These are phyloP conservation scores for Micromesistius poutassou DNA, from an alignment of 2,797 vertebrate genomes.

Conservation along the genomic window DNA sequence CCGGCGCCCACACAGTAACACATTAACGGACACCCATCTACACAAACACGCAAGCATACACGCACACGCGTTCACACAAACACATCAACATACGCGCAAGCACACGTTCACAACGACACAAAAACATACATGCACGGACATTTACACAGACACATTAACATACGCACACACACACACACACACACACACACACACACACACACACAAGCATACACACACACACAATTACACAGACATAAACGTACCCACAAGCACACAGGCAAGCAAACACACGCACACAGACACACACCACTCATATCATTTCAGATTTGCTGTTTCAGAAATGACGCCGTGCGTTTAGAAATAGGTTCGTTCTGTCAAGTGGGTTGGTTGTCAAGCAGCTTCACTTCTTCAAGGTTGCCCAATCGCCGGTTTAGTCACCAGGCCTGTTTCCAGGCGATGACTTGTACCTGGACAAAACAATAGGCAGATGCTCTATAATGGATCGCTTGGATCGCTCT, in stretches of 20 bases:
- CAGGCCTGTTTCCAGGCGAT: constrained; percentile 53
- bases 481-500: neutral
- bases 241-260: neutral
- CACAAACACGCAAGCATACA: neutral
- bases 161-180: neutral
- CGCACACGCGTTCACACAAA: neutral
- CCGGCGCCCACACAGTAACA: neutral
- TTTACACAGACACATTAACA: neutral
- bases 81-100: too few relatives aligned
- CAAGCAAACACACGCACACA: neutral
- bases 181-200: neutral
- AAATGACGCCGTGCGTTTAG: neutral
- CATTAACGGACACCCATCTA: neutral
- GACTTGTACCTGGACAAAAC: constrained; percentile 32
- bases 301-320: neutral
- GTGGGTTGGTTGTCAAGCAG: constrained; percentile 3
- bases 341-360: neutral
- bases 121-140: neutral
- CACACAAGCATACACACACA: neutral
- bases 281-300: neutral
- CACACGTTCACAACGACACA: neutral
- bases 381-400: constrained; percentile 46
- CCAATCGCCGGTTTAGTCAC: constrained; percentile 42
- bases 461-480: constrained; percentile 21
- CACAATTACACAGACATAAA: neutral